phyloP scores from a whole-genome alignment of 92 coral and sea anemone species.

The Phenganax subtilis region DNA sequence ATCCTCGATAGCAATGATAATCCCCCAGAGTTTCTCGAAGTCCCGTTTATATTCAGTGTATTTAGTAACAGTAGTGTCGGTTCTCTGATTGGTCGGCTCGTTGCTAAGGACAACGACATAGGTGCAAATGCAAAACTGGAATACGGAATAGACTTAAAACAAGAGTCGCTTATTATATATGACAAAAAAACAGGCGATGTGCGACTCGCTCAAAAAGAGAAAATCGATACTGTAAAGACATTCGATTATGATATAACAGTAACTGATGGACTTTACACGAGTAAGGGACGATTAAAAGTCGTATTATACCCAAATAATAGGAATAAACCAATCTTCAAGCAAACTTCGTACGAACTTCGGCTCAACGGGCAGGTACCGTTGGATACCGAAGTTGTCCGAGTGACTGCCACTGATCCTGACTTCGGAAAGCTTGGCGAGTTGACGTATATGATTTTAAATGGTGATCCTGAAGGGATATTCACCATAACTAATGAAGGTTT shows the following conservation, averaged over 20 bases:
- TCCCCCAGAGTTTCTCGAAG: slow-evolving; percentile 28
- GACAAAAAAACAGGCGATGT: slow-evolving; percentile 6
- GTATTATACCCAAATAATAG: slow-evolving; percentile 24
- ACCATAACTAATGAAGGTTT: neutral
- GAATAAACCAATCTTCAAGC: slow-evolving; percentile 21
- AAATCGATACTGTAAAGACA: slow-evolving; percentile 1
- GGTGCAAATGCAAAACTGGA: slow-evolving; percentile 6
- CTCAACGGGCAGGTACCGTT: slow-evolving; percentile 33
- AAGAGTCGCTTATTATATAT: neutral
- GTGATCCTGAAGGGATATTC: slow-evolving; percentile 14
- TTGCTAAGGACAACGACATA: slow-evolving; percentile 31
- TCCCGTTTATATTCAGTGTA: slow-evolving; percentile 25
- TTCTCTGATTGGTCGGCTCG: slow-evolving; percentile 12
- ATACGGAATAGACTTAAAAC: neutral
- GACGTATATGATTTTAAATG: slow-evolving; percentile 16
- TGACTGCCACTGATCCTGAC: slow-evolving; percentile 31
- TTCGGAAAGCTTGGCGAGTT: slow-evolving; percentile 38
- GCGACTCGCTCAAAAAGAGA: neutral
- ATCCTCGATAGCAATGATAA: slow-evolving; percentile 33
- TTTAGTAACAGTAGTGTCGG: slow-evolving; percentile 29
- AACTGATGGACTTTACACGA: slow-evolving; percentile 19
- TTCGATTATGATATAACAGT: slow-evolving; percentile 6
- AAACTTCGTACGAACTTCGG: slow-evolving; percentile 28
- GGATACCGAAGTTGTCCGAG: slow-evolving; percentile 31
- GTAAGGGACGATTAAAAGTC: slow-evolving; percentile 8